phyloP scores from a whole-genome alignment of 2,113 vertebrate genomes.

The Ivindomyrus marchei region DNA sequence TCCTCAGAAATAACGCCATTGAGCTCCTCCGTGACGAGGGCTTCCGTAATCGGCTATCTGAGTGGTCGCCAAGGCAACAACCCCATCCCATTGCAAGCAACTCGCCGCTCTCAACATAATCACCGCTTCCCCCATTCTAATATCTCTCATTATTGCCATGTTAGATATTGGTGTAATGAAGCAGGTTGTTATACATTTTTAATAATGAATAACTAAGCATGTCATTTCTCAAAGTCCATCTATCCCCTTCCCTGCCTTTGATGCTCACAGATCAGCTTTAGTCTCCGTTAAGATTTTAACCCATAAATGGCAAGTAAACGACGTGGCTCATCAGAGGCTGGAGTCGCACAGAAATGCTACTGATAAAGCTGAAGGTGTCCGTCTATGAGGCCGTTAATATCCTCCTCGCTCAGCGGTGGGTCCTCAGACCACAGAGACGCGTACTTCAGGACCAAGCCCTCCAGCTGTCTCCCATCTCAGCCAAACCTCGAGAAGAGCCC shows the following conservation, averaged over 20 bases:
- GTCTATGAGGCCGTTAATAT: not conserved
- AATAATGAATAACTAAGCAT: slow-evolving; percentile 15
- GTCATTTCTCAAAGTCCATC: slow-evolving; percentile 3
- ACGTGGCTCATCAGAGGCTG: not conserved
- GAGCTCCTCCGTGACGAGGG: not conserved
- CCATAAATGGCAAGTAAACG: not conserved
- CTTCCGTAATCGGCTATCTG: slow-evolving; percentile 8
- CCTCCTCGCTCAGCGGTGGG: not conserved
- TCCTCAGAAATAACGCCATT: slow-evolving; percentile 6
- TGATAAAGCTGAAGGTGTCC: not conserved
- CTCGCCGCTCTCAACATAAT: not conserved
- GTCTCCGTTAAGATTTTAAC: not conserved
- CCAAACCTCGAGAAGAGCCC: not conserved
- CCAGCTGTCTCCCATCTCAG: not conserved
- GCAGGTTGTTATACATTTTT: slow-evolving; percentile 27
- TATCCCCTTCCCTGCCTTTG: not conserved
- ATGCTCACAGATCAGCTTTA: not conserved
- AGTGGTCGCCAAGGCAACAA: slow-evolving; percentile 17
- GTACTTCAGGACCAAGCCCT: not conserved
- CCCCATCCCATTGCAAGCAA: not conserved
- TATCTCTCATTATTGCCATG: slow-evolving; percentile 22
- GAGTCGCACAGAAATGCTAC: not conserved
- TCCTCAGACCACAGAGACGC: not conserved
- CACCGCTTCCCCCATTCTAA: not conserved
- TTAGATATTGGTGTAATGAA: slow-evolving; percentile 26